phyloP scores from a whole-genome alignment of 2,888 invertebrate species.

The Synergus laeviventris region DNA sequence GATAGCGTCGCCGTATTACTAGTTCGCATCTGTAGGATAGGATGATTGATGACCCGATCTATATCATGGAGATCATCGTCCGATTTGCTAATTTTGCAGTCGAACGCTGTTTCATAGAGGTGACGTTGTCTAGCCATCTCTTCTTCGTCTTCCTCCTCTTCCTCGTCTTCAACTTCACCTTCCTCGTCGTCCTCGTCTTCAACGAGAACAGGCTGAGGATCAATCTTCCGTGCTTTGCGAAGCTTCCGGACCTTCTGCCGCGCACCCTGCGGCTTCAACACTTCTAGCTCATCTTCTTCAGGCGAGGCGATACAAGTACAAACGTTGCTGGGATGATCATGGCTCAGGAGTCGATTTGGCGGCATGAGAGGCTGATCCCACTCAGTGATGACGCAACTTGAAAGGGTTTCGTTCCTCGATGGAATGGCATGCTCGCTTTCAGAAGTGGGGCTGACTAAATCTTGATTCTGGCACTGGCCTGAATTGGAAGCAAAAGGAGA shows the following conservation, averaged over 20 bases:
- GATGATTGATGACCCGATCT: slow-evolving; percentile 88
- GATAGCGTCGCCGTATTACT: slow-evolving; percentile 60
- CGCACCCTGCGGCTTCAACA: slow-evolving; percentile 51
- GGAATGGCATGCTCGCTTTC: slow-evolving; percentile 68
- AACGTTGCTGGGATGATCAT: slow-evolving; percentile 80
- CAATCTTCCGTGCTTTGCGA: slow-evolving; percentile 82
- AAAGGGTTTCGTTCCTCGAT: slow-evolving; percentile 69
- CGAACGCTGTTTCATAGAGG: slow-evolving; percentile 93
- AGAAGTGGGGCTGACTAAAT: slow-evolving; percentile 67
- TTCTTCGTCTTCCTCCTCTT: slow-evolving; percentile 76
- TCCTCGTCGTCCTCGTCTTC: slow-evolving; percentile 79
- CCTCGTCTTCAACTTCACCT: slow-evolving; percentile 77
- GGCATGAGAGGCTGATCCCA: slow-evolving; percentile 82
- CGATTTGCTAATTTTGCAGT: slow-evolving; percentile 89
- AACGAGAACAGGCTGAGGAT: slow-evolving; percentile 82
- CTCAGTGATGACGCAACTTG: slow-evolving; percentile 72
- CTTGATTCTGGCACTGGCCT: slow-evolving; percentile 54
- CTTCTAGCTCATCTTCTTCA: slow-evolving; percentile 81
- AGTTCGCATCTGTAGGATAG: slow-evolving; percentile 78
- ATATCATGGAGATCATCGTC: slow-evolving; percentile 89
- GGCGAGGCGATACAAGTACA: slow-evolving; percentile 84
- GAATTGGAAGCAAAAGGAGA: slow-evolving; percentile 74
- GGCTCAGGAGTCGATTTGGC: slow-evolving; percentile 81
- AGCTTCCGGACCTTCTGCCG: slow-evolving; percentile 76
- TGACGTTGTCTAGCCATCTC: slow-evolving; percentile 82